These are phyloP conservation scores for Panthera leo DNA, from an alignment of 2,113 vertebrate species.

Conservation along the genomic window DNA sequence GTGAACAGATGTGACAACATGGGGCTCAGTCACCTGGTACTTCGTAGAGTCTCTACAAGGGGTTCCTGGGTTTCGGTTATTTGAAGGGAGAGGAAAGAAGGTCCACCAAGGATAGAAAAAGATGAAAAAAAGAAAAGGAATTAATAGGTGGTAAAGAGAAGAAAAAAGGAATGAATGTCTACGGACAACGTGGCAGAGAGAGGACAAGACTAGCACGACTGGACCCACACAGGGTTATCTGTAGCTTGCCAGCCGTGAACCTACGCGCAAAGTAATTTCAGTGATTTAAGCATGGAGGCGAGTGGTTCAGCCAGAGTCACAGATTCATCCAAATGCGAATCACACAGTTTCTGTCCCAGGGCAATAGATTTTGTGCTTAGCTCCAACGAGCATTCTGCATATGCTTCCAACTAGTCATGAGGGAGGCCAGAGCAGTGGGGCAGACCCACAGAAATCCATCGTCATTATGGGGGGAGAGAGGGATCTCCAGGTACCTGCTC, in stretches of 20 bases:
- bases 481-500: neutral
- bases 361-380: neutral
- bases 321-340: neutral
- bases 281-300: neutral
- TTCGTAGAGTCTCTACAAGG: neutral
- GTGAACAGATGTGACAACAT: neutral
- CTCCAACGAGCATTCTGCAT: constrained; percentile 37
- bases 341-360: neutral
- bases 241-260: neutral
- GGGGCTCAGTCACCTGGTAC: neutral
- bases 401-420: constrained; percentile 9
- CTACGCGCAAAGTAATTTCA: neutral
- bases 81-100: neutral
- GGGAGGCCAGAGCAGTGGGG: neutral
- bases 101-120: neutral
- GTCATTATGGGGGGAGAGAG: neutral
- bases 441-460: neutral
- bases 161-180: neutral
- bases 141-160: neutral
- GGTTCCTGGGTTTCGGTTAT: neutral
- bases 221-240: neutral
- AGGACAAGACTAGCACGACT: neutral
- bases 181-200: neutral
- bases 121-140: neutral
- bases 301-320: neutral